A percentile compares a stretch with the other conserved stretches of the same genome.
These are phyloP conservation scores for Bettongia penicillata DNA, from an alignment of 2,113 vertebrate species.

Conservation along the genomic window DNA sequence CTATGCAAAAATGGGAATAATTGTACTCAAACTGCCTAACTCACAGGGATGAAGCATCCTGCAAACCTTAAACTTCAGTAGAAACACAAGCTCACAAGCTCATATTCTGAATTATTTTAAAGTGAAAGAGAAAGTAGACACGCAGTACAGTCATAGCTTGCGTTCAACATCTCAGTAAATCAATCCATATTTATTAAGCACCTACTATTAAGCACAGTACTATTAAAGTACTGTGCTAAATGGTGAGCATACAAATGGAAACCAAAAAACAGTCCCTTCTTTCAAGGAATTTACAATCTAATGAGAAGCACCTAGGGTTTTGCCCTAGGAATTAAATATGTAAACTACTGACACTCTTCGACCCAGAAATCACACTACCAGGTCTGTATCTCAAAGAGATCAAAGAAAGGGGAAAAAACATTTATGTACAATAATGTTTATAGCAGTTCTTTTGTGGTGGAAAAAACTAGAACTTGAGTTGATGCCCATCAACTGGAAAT, in stretches of 20 bases:
- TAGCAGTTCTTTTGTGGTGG: neutral
- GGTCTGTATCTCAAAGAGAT: neutral
- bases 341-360: neutral
- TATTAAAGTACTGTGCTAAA: neutral
- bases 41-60: neutral
- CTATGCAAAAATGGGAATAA: neutral
- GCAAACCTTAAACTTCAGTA: neutral
- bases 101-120: neutral
- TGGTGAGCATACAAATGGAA: no score
- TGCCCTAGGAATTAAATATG: neutral
- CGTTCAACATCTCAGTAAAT: neutral
- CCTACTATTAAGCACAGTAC: neutral
- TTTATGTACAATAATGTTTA: neutral
- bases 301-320: neutral
- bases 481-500: neutral
- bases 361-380: neutral
- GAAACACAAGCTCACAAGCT: neutral
- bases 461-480: neutral
- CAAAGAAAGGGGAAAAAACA: neutral
- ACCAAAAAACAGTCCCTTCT: no score
- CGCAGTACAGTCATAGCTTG: neutral
- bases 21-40: neutral
- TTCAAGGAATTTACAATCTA: neutral
- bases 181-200: neutral
- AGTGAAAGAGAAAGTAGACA: neutral